Conservation (phyloP, 2,888 invertebrate species). For the Drosophila acutilabella region DNA sequence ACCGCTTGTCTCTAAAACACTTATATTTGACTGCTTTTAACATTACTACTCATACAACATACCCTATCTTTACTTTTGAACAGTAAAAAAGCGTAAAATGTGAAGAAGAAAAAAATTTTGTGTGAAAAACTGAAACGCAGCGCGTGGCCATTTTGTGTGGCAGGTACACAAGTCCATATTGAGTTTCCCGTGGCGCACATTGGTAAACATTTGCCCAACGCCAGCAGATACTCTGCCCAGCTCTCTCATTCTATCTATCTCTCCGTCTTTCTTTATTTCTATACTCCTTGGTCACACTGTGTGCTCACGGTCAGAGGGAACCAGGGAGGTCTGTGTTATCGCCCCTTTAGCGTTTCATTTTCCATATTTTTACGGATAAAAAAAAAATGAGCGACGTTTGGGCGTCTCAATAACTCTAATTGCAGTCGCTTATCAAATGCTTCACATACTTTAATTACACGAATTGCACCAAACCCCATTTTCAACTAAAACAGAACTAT, state of each 20-base stretch:
- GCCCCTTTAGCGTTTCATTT: constrained; percentile 40
- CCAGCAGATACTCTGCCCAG: constrained; percentile 14
- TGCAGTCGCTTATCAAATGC: constrained; percentile 66
- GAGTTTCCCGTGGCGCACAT: constrained; percentile 73
- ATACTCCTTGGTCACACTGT: constrained; percentile 35
- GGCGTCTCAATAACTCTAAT: constrained; percentile 71
- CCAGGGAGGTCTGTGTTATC: background rate
- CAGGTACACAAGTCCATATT: constrained; percentile 59
- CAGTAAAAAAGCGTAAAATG: background rate
- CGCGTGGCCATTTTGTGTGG: constrained; percentile 62
- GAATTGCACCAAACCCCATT: constrained; percentile 52
- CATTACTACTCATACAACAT: background rate
- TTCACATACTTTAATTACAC: constrained; percentile 64
- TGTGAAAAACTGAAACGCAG: constrained; percentile 56
- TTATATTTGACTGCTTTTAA: no score
- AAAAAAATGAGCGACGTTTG: constrained; percentile 52
- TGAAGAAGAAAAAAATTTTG: constrained; percentile 43
- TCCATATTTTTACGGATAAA: constrained; percentile 61
- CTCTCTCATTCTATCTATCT: background rate
- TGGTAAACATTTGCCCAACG: constrained; percentile 69
- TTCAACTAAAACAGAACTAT: background rate
- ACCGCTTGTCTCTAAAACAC: no score
- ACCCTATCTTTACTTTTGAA: background rate
- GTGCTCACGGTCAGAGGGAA: background rate
- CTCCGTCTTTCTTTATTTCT: constrained; percentile 7